phyloP scores from a whole-genome alignment of 53 echinoderm and acorn worm species.

The Holothuria leucospilota region DNA sequence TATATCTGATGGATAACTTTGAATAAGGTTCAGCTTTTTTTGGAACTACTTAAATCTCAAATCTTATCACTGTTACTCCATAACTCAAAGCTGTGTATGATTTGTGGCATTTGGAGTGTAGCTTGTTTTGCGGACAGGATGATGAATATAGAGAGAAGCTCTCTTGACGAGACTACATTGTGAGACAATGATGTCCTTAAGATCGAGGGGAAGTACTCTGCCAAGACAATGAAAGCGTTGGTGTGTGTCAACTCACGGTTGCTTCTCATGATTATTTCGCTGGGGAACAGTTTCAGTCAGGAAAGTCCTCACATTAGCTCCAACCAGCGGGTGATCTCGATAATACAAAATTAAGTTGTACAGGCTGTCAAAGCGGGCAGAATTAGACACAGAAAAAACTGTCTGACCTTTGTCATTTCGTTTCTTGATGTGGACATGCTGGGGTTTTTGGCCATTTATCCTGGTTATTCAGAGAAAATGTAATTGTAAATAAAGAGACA shows the following conservation, averaged over 20 bases:
- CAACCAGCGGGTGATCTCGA: slow-evolving; percentile 76
- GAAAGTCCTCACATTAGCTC: slow-evolving; percentile 67
- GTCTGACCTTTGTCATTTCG: background rate
- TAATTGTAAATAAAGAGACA: background rate
- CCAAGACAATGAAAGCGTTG: background rate
- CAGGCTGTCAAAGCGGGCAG: slow-evolving; percentile 74
- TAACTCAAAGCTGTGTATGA: too few species aligned
- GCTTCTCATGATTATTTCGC: slow-evolving; percentile 73
- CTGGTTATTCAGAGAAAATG: slow-evolving; percentile 30
- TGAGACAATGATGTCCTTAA: background rate
- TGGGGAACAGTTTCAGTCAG: slow-evolving; percentile 88
- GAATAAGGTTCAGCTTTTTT: too few species aligned
- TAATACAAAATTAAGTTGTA: slow-evolving; percentile 83
- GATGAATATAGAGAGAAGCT: too few species aligned
- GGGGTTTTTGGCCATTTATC: slow-evolving; percentile 6
- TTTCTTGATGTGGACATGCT: slow-evolving; percentile 63
- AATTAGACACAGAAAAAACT: slow-evolving; percentile 36
- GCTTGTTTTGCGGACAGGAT: too few species aligned
- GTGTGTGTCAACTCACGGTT: slow-evolving; percentile 73
- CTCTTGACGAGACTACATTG: background rate
- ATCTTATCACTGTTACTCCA: too few species aligned
- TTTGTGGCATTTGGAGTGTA: too few species aligned
- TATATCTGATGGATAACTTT: too few species aligned
- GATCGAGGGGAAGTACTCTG: background rate
- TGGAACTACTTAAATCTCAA: too few species aligned